Evolutionary conservation across 1,140 invertebrate genomes (phyloP).

Genomic region (Halesus radiatus): DNA sequence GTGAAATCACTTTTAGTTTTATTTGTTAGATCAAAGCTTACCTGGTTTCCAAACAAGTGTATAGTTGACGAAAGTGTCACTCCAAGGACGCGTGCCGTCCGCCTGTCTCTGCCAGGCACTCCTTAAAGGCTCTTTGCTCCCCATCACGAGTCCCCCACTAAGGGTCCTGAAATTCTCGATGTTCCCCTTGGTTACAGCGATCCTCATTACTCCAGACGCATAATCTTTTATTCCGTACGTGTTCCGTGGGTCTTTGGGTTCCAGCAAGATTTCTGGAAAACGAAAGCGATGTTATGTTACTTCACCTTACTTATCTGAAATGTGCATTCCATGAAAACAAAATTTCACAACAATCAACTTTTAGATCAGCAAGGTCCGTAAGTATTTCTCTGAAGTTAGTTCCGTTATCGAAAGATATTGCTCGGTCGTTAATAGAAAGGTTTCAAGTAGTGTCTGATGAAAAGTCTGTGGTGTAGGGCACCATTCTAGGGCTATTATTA

Average conservation of each 20-base stretch:
- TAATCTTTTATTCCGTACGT: constrained; percentile 69
- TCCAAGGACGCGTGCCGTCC: constrained; percentile 70
- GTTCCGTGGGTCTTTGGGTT: constrained; percentile 65
- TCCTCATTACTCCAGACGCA: constrained; percentile 69
- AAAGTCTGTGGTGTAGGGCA: too few species aligned
- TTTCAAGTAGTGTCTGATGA: too few species aligned
- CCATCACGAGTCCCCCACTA: constrained; percentile 63
- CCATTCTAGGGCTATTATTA: too few species aligned
- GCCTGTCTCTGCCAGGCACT: constrained; percentile 62
- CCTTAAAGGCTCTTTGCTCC: constrained; percentile 63
- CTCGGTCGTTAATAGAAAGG: too few species aligned
- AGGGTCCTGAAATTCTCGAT: constrained; percentile 64
- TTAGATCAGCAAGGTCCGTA: too few species aligned
- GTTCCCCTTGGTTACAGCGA: constrained; percentile 69
- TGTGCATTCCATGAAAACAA: too few species aligned
- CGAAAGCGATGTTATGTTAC: not conserved
- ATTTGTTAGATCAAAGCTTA: constrained; percentile 49
- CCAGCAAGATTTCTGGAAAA: constrained; percentile 71
- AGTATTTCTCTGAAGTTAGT: too few species aligned
- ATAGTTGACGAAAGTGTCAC: constrained; percentile 76
- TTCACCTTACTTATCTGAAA: too few species aligned
- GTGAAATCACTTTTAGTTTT: too few species aligned
- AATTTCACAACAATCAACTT: too few species aligned
- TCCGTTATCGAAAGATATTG: too few species aligned
- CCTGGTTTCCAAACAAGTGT: constrained; percentile 76